Conservation (phyloP, 1,140 invertebrate species). For the Oncopodura yosiiana region DNA sequence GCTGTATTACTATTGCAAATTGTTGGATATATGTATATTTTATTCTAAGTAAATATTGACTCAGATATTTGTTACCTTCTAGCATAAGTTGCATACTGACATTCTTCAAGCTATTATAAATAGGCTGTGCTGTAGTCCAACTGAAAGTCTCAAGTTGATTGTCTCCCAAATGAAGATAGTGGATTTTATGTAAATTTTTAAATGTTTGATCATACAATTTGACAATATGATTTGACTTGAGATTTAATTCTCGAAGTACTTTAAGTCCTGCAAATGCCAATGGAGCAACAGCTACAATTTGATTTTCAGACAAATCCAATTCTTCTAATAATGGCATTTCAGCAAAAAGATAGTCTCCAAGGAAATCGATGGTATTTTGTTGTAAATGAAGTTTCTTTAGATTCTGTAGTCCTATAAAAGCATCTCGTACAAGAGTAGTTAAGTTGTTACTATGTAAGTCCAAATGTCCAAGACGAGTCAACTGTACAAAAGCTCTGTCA, state of each 20-base stretch:
- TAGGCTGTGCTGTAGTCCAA: constrained; percentile 57
- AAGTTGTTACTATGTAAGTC: constrained; percentile 61
- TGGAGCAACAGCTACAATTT: constrained; percentile 55
- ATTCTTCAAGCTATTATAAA: constrained; percentile 62
- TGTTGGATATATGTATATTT: too few relatives aligned
- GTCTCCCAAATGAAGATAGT: constrained; percentile 58
- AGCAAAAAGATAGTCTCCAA: constrained; percentile 61
- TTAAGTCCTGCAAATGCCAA: constrained; percentile 59
- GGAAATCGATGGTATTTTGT: constrained; percentile 57
- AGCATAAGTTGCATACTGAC: constrained; percentile 57
- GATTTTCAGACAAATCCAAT: constrained; percentile 60
- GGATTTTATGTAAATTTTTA: constrained; percentile 51
- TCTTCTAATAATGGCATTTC: constrained; percentile 60
- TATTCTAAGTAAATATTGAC: too few relatives aligned
- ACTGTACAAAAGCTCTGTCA: constrained; percentile 57
- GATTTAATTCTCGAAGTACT: constrained; percentile 52
- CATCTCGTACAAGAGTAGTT: constrained; percentile 54
- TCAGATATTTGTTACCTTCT: too few relatives aligned
- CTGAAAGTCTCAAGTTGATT: constrained; percentile 63
- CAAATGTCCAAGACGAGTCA: constrained; percentile 53
- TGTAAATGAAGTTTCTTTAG: constrained; percentile 56
- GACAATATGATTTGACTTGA: constrained; percentile 61
- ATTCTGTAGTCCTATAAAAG: constrained; percentile 54
- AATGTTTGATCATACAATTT: constrained; percentile 54
- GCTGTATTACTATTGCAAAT: too few relatives aligned